phyloP scores from a whole-genome alignment of 2,797 vertebrate genomes.

The Periophthalmus magnuspinnatus region DNA sequence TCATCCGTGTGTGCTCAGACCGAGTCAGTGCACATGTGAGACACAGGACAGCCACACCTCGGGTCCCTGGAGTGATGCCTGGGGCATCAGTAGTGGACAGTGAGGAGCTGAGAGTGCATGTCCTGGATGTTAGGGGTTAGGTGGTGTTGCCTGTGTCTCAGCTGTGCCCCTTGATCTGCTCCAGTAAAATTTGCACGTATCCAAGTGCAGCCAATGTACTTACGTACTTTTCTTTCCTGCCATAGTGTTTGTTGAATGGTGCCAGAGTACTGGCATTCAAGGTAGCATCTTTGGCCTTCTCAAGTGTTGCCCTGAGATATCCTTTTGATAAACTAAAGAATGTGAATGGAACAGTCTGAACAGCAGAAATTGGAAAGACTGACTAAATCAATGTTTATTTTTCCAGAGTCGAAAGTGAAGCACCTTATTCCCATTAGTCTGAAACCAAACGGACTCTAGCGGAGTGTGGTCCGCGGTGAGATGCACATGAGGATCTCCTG shows the following conservation, averaged over 20 bases:
- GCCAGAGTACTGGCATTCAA: conserved; percentile 57
- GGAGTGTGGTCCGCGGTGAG: conserved; percentile 66
- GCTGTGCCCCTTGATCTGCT: neutral
- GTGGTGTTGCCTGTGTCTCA: neutral
- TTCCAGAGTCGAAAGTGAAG: conserved; percentile 67
- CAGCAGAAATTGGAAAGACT: conserved; percentile 55
- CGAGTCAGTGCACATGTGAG: neutral
- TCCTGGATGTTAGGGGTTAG: neutral
- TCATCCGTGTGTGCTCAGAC: neutral
- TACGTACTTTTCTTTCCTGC: conserved; percentile 57
- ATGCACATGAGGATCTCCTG: conserved; percentile 76
- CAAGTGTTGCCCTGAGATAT: conserved; percentile 53
- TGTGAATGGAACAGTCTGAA: conserved; percentile 65
- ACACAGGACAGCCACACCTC: neutral
- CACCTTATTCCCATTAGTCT: conserved; percentile 78
- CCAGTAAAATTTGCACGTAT: neutral
- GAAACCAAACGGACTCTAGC: conserved; percentile 79
- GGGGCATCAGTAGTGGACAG: neutral
- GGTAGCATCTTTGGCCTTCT: conserved; percentile 68
- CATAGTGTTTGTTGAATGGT: conserved; percentile 63
- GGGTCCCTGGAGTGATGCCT: neutral
- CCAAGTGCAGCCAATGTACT: conserved; percentile 1
- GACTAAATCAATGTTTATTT: conserved; percentile 67
- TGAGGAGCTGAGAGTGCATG: neutral
- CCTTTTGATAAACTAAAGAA: conserved; percentile 62